Base-by-base conservation (phyloP, 2,797 vertebrate genomes). In the Phataginus tetradactyla region DNA sequence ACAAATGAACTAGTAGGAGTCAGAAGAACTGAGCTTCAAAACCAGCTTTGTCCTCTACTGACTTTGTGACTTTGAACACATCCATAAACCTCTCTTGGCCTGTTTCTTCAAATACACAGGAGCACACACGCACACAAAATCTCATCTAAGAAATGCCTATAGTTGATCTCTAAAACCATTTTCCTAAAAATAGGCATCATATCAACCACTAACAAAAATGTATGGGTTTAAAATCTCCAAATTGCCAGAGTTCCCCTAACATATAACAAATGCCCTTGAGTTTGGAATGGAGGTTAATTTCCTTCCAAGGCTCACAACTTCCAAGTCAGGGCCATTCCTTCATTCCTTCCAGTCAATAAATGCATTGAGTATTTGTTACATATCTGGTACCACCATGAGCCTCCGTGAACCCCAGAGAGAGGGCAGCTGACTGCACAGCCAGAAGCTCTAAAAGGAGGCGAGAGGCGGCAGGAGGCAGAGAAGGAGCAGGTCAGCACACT, bases 271-370 rank as follows among this genome's bases (percentile, higher is more conserved):
- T 57, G 27, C 2, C 14, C 72, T n/a, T 61, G 39, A 88, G 18
- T 75, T 81, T 86, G 57, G 29, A 87, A 69, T 0, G 6, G 45
- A 92, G 59, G 32, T 45, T 83, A 72, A 49, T 69, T 71, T 96
- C 75, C 83, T 23, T 34, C 39, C 55, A 80, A 66, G 12, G 15
- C 29, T 91, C n/a, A 80, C 7, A 75, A 63, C 20, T 53, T 66
- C 21, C 45, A 85, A 32, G 17, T 34, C 32, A 77, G n/a, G 21
- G 25, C 77, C 39, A 55, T 77, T 91, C 45, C 1, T 68, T 45
- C 63, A 57, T 63, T 72, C 64, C 83, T 90, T 84, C 68, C 25
- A 84, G 49, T 83, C 89, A 71, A 53, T 74, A 87, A 64, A 94
- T 37, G 37, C 55, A 34, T 15, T 79, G 14, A 74, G 71, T 23